Percentiles rank a stretch among this genome's conserved stretches.
These are phyloP conservation scores for Hirudinaria manillensis DNA, from an alignment of 2,888 invertebrate species.

Conservation along the genomic window DNA sequence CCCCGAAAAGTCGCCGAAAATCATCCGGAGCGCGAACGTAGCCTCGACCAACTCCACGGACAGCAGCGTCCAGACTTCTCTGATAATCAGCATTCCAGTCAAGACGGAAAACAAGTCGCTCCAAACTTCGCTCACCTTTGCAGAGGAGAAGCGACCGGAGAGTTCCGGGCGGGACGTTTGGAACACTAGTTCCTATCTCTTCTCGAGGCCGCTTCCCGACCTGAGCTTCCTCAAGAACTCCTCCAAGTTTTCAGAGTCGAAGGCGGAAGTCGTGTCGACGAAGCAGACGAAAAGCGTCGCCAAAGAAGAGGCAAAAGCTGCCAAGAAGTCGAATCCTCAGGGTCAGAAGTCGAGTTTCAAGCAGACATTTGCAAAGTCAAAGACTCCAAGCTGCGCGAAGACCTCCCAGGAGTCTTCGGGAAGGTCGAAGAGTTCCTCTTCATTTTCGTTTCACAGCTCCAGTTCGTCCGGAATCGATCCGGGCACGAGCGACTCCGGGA, in stretches of 20 bases:
- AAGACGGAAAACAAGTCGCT: constrained; percentile 35
- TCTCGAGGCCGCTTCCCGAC: constrained; percentile 38
- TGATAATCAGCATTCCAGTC: constrained; percentile 29
- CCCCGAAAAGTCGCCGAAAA: neutral
- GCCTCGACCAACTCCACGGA: constrained; percentile 31
- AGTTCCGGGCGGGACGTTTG: neutral
- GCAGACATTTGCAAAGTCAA: neutral
- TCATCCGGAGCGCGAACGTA: neutral
- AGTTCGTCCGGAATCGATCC: constrained; percentile 42
- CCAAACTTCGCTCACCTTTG: constrained; percentile 36
- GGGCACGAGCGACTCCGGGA: constrained; percentile 34
- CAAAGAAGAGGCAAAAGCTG: neutral
- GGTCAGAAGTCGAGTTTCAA: neutral
- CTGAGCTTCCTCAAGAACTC: constrained; percentile 40
- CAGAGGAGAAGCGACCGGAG: neutral
- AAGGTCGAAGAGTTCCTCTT: constrained; percentile 1
- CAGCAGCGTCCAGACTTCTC: constrained; percentile 37
- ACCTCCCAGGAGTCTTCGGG: constrained; percentile 5
- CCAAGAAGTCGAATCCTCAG: constrained; percentile 12
- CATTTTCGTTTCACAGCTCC: constrained; percentile 23
- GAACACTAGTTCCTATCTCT: constrained; percentile 25
- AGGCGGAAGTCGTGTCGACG: neutral
- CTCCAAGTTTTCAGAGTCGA: neutral
- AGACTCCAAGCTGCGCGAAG: neutral
- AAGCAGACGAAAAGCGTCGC: neutral